These are phyloP conservation scores for Carassius carassius DNA, from an alignment of 2,113 vertebrate genomes.

Conservation along the genomic window DNA sequence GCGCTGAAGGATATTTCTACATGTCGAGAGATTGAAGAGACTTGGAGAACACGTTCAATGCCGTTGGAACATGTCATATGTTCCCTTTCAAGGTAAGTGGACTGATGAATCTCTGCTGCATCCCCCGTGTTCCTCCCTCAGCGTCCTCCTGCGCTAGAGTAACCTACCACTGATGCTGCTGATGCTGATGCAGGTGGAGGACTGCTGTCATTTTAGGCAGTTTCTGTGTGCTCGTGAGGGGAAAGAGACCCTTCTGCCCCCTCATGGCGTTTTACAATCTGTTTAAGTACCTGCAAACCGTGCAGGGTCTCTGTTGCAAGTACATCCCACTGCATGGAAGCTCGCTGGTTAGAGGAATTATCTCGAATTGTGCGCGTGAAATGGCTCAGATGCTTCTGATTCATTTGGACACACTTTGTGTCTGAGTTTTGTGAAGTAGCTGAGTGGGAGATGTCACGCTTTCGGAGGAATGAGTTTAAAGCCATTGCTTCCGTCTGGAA, in stretches of 20 bases:
- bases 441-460: slow-evolving; percentile 24
- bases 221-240: slow-evolving; percentile 44
- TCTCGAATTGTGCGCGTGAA: slow-evolving; percentile 5
- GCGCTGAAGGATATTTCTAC: slow-evolving; percentile 62
- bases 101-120: slow-evolving; percentile 43
- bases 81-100: slow-evolving; percentile 82
- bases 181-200: slow-evolving; percentile 1
- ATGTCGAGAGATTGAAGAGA: slow-evolving; percentile 73
- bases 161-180: slow-evolving; percentile 26
- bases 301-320: not conserved
- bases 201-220: slow-evolving; percentile 42
- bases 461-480: not conserved
- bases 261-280: slow-evolving; percentile 17
- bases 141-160: slow-evolving; percentile 48
- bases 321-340: slow-evolving; percentile 12
- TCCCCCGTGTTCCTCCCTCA: slow-evolving; percentile 58
- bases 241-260: slow-evolving; percentile 15
- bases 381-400: not conserved
- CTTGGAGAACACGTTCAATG: slow-evolving; percentile 72
- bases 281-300: not conserved
- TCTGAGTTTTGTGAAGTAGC: slow-evolving; percentile 21
- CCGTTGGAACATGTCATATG: slow-evolving; percentile 84
- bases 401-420: not conserved
- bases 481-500: slow-evolving; percentile 23
- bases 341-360: not conserved